Percentiles rank a stretch among this genome's conserved stretches.
Conservation (phyloP, 2,797 vertebrate species). For the Pterois miles region DNA sequence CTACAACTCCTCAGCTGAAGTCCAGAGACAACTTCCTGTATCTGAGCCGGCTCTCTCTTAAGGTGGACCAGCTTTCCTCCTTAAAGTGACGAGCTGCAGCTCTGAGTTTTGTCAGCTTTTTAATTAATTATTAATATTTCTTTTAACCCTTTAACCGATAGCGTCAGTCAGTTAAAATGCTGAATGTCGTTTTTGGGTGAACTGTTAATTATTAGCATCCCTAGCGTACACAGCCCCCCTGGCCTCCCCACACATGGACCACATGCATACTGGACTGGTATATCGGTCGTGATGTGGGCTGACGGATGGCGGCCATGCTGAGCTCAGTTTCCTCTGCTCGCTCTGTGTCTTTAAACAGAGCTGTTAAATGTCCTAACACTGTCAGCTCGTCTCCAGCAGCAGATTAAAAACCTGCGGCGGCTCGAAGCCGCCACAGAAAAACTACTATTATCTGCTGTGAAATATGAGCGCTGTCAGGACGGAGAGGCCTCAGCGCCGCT, state of each 20-base stretch:
- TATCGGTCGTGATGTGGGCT: background rate
- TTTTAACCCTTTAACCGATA: no score
- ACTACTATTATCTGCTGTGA: slow-evolving; percentile 32
- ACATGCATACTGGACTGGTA: background rate
- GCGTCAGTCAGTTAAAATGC: no score
- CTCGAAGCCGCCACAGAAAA: slow-evolving; percentile 22
- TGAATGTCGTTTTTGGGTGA: no score
- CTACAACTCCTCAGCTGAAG: no score
- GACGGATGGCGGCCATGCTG: background rate
- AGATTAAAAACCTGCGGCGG: slow-evolving; percentile 22
- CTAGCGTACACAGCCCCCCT: no score
- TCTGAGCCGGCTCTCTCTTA: no score
- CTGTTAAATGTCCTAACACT: slow-evolving; percentile 42
- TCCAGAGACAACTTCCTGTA: no score
- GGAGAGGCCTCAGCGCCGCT: background rate
- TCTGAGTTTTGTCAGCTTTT: no score
- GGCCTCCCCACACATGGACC: background rate
- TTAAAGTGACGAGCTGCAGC: no score
- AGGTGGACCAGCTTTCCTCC: no score
- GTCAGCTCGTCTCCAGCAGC: slow-evolving; percentile 41
- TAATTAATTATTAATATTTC: no score
- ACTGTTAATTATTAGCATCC: no score
- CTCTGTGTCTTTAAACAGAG: slow-evolving; percentile 38
- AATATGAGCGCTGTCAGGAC: slow-evolving; percentile 7
- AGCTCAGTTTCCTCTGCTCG: slow-evolving; percentile 26